Base-by-base conservation (phyloP, 2,113 vertebrate genomes). In the Sminthopsis crassicaudata region DNA sequence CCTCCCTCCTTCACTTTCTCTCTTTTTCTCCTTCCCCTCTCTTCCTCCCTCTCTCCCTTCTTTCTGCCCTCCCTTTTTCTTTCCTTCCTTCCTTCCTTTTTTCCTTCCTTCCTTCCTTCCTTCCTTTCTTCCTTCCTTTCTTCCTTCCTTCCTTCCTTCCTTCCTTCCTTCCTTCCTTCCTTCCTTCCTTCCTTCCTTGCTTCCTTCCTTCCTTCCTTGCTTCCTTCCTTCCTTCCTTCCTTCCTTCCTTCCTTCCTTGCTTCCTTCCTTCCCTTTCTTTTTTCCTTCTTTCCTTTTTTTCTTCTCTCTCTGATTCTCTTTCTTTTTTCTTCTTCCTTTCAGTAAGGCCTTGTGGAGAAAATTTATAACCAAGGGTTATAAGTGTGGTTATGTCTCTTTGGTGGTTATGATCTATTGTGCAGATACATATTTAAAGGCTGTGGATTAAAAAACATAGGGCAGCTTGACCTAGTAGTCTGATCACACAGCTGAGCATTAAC, bases 351-450 rank as follows among this genome's bases (percentile, higher is more conserved):
- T 90, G 26, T 91, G 30, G 67, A 14, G 92, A 91, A 95, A 90
- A 50, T 93, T 91, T 96, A 4, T n/a, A 97, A 92, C 53, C 42
- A 19, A 92, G 50, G 50, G 26, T 91, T 89, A 57, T 92, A 94
- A 36, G 60, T 94, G 24, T 22, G 53, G 57, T 89, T 51, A 12
- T 92, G 55, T 53, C 92, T 76, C 76, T 95, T 91, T 6, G 91
- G 90, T 60, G 96, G 89, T 92, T 94, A 95, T 27, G 88, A 93
- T 95, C 57, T 94, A 53, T 19, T 89, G 22, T 27, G 6, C 90
- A 94, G 93, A 92, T 93, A 94, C 26, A 55, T 93, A 95, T 91
- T 96, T 95, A 90, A 93, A 93, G 60, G 84, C 48, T 93, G 50
- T 57, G 42, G 36, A 36, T 57, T 93, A 89, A 67, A 9, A 90